Base-by-base conservation (phyloP, 2,888 invertebrate species). In the Cacoxenus indagator region DNA sequence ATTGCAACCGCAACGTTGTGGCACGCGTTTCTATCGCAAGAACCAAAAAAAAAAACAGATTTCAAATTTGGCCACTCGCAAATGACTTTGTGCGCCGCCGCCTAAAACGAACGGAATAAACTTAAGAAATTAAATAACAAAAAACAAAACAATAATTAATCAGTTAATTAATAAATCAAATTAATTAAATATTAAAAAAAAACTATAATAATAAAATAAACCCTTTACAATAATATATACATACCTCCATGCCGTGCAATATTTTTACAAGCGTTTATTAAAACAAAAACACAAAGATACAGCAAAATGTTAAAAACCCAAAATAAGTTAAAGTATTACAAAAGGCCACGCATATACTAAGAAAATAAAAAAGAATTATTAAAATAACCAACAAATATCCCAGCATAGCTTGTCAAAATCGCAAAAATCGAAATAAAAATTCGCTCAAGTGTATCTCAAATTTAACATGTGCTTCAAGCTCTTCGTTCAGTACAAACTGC, bases 1-100 rank as follows among this genome's bases (percentile, higher is more conserved):
- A 85, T 86, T 85, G 86, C 85, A 86, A 82, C 86, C 86, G 85
- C 84, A 85, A 85, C 81, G 85, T 85, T 85, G 85, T 85, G 85
- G 85, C 86, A 85, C 86, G 85, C 86, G 86, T 85, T 83, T 78
- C 81, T 74, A 83, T 79, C 85, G 85, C 81, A 75, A 72, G 72
- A 75, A 72, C 54, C 51, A 14, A 43, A 66, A 43, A 31, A 27
- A 27, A 54, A 48, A 51, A 27, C 8, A 5, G 27, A 55, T 55
- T 55, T 55, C 26, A 26, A 55, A 8, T 48, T 48, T 22, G 51
- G 22, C 51, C 17, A 19, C n/a, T 68, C 27, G 59, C n/a, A 64
- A 69, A 62, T 64, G 37, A 37, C 8, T 5, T 37, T 37, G 14
- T 37, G 37, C 51, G 51, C 22, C 19, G 43, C n/a, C n/a, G 45